Evolutionary conservation across 2,797 vertebrate species (phyloP).

Genomic region (Sternarchorhynchus goeldii): DNA sequence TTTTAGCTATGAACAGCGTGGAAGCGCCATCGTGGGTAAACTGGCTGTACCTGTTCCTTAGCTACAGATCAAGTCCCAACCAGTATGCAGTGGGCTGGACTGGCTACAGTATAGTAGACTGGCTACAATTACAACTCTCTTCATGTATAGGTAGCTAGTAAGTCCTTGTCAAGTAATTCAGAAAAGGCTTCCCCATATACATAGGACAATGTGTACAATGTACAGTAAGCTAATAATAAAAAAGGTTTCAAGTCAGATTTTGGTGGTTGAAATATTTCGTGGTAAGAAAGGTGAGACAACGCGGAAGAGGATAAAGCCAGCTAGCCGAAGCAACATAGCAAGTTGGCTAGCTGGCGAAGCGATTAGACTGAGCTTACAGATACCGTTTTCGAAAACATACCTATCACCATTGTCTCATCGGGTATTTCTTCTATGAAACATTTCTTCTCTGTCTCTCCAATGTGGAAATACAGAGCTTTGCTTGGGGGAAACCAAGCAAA

Average conservation of each 20-base stretch:
- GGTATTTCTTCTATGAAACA: constrained; percentile 94
- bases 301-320: constrained; percentile 15
- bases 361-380: constrained; percentile 27
- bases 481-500: constrained; percentile 63
- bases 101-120: not conserved
- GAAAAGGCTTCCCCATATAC: not conserved
- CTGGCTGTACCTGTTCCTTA: constrained; percentile 40
- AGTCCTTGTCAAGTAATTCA: not conserved
- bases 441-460: constrained; percentile 92
- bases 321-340: constrained; percentile 24
- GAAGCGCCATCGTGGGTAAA: not conserved
- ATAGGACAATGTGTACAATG: not conserved
- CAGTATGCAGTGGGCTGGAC: not conserved
- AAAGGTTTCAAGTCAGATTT: not conserved
- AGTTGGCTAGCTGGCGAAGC: constrained; percentile 29
- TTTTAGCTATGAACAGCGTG: too few species aligned
- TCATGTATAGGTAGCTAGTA: not conserved
- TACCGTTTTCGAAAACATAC: constrained; percentile 64
- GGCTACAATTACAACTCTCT: not conserved
- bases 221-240: not conserved
- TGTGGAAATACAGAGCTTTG: constrained; percentile 86
- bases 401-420: constrained; percentile 93
- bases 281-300: not conserved
- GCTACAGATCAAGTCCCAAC: constrained; percentile 6
- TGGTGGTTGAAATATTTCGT: not conserved